A percentile compares a stretch with the other conserved stretches of the same genome.
Evolutionary conservation across 2,797 vertebrate species (phyloP).

Genomic region (Acrocephalus scirpaceus): DNA sequence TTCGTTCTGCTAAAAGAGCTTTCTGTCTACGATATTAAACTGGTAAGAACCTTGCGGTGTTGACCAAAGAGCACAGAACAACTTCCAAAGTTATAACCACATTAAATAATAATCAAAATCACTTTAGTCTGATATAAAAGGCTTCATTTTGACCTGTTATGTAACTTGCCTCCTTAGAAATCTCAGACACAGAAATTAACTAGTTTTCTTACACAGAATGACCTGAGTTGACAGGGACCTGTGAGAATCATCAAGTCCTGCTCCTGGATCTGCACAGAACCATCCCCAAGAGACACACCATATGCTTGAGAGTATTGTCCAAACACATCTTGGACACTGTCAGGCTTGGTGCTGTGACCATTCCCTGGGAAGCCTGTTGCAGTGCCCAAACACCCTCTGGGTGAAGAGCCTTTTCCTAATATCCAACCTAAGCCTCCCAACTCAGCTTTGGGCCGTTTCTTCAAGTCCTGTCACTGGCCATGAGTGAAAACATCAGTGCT

Average conservation of each 20-base stretch:
- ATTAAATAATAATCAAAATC: background rate
- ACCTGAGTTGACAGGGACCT: background rate
- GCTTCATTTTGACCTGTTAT: background rate
- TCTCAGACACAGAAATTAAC: background rate
- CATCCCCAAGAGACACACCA: background rate
- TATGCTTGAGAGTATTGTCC: background rate
- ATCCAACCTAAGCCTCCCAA: background rate
- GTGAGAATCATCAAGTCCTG: background rate
- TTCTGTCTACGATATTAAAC: background rate
- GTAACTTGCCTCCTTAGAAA: background rate
- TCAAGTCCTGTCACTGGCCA: background rate
- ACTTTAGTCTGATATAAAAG: background rate
- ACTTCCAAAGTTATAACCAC: background rate
- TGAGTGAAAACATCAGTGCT: background rate
- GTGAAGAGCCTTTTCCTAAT: background rate
- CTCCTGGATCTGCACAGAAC: background rate
- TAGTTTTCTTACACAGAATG: background rate
- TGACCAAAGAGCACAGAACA: background rate
- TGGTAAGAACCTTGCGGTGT: background rate
- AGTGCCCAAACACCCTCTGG: background rate
- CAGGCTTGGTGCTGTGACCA: background rate
- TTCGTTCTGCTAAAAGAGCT: accelerated
- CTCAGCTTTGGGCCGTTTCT: background rate
- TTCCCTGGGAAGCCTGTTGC: background rate
- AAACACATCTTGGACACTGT: background rate